phyloP scores from a whole-genome alignment of 2,797 vertebrate genomes.

The Rousettus madagascariensis region DNA sequence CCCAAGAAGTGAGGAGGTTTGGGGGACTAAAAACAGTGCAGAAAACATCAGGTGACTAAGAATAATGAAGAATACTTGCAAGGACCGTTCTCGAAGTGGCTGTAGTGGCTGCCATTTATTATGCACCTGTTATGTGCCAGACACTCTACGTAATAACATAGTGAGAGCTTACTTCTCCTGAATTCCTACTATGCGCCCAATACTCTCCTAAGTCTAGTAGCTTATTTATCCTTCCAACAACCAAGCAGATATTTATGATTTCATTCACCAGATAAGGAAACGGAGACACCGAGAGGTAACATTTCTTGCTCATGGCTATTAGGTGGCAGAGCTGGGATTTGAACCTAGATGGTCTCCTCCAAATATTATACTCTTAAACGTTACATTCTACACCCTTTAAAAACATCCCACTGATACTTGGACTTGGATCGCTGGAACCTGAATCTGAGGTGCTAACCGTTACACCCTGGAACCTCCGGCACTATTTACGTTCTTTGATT shows the following conservation, averaged over 20 bases:
- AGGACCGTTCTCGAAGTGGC: not conserved
- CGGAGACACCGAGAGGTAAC: not conserved
- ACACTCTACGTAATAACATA: not conserved
- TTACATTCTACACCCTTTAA: not conserved
- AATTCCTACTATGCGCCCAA: not conserved
- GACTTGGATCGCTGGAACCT: conserved; percentile 8
- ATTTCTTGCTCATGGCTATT: not conserved
- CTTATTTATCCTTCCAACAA: not conserved
- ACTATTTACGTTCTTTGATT: not conserved
- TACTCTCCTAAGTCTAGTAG: not conserved
- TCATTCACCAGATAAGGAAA: not conserved
- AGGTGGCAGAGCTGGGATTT: not conserved
- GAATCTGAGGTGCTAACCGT: not conserved
- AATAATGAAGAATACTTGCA: not conserved
- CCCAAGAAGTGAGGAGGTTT: not conserved
- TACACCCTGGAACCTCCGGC: not conserved
- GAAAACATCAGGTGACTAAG: not conserved
- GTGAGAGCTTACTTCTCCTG: not conserved
- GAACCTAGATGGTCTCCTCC: not conserved
- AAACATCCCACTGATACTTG: not conserved
- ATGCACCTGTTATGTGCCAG: not conserved
- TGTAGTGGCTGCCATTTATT: not conserved
- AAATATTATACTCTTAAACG: not conserved
- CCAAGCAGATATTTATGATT: not conserved
- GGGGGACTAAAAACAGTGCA: not conserved